phyloP scores from a whole-genome alignment of 2,113 vertebrate species.

The Thryonomys swinderianus region DNA sequence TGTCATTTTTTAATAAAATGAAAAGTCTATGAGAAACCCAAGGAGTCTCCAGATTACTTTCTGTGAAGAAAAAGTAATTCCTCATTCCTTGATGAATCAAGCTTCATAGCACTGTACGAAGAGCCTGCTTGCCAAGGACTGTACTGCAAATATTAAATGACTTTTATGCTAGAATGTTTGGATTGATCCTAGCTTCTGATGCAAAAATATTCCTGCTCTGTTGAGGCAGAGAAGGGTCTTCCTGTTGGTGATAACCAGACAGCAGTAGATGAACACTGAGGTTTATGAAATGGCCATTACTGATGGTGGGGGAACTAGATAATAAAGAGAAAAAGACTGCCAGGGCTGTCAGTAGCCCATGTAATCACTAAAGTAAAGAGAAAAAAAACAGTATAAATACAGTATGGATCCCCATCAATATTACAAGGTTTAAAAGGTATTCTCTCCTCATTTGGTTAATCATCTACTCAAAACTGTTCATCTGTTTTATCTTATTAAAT shows the following conservation, averaged over 20 bases:
- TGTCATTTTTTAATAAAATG: constrained; percentile 42
- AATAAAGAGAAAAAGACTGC: neutral
- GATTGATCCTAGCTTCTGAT: neutral
- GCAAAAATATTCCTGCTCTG: neutral
- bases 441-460: constrained; percentile 6
- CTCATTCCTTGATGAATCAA: constrained; percentile 22
- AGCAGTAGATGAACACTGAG: neutral
- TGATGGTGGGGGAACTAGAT: neutral
- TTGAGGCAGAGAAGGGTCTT: neutral
- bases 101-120: neutral
- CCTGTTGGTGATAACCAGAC: neutral
- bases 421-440: neutral
- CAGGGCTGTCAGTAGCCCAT: neutral
- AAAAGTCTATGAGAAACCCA: constrained; percentile 29
- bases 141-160: constrained; percentile 10
- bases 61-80: neutral
- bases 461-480: neutral
- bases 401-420: neutral
- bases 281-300: neutral
- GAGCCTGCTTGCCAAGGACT: constrained; percentile 42
- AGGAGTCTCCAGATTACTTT: constrained; percentile 49
- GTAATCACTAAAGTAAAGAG: neutral
- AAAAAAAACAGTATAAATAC: neutral
- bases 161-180: neutral
- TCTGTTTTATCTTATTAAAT: neutral